Evolutionary conservation across 2,888 invertebrate genomes (phyloP).

Genomic region (Rhagonycha lutea): DNA sequence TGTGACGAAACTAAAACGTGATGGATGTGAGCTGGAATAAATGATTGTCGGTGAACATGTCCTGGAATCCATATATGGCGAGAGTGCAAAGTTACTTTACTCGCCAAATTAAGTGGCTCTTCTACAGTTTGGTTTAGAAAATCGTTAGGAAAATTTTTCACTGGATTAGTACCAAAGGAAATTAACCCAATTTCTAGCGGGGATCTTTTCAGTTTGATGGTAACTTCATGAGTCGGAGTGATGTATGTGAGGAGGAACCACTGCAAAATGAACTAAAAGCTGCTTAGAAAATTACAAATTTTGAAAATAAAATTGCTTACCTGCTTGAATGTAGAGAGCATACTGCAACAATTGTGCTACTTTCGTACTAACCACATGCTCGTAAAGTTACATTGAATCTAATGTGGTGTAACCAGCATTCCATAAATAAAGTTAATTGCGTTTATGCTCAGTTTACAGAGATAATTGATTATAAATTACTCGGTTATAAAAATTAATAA

Average conservation of each 20-base stretch:
- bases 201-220: constrained; percentile 2
- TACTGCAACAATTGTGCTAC: constrained; percentile 24
- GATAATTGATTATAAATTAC: not conserved
- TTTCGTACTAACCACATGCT: constrained; percentile 22
- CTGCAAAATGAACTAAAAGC: not conserved
- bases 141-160: not conserved
- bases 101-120: not conserved
- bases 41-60: constrained; percentile 38
- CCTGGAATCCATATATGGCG: constrained; percentile 36
- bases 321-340: constrained; percentile 16
- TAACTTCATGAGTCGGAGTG: not conserved
- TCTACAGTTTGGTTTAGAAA: not conserved
- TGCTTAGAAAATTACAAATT: not conserved
- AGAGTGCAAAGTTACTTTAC: constrained; percentile 6
- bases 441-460: not conserved
- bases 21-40: constrained; percentile 38
- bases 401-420: constrained; percentile 2
- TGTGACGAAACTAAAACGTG: constrained; percentile 34
- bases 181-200: constrained; percentile 18
- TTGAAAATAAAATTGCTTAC: constrained; percentile 6
- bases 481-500: not conserved
- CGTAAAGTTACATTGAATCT: constrained; percentile 24
- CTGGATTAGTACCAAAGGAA: not conserved
- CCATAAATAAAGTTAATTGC: constrained; percentile 4
- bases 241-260: not conserved